Evolutionary conservation across 2,888 invertebrate genomes (phyloP), one percentile per base, ranked within the genome.

Genomic region (Phorcus lineatus): DNA sequence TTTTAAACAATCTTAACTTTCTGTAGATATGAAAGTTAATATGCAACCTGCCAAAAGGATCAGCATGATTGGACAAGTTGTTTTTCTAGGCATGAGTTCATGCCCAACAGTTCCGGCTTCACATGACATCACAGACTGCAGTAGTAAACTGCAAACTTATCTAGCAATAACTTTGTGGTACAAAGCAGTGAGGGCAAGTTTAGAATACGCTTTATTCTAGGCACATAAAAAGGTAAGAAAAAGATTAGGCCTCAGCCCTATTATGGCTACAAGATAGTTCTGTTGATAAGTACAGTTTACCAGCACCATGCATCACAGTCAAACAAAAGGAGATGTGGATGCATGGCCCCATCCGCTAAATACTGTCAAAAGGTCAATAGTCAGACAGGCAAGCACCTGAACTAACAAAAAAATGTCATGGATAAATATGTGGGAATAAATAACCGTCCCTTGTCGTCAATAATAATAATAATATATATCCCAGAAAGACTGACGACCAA

Each of bases 371-470:
- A 40, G 70, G 36, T 70, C 70, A 70, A 40, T 70, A 70, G 28
- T 70, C 36, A 19, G 70, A 36, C 31, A 70, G 70, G 70, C 36
- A 70, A 70, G 70, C 70, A 70, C 40, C 70, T 70, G 17, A 16
- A 36, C 19, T 40, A 24, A n/a, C n/a, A 67, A 70, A 70, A 67
- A 67, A 36, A 77, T 79, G 79, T 79, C 79, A 79, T 79, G 79
- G 79, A 79, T 79, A 79, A 79, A 79, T 79, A 78, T 52, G 22
- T 22, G 67, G 67, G 67, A 78, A 78, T 67, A 78, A 67, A 79
- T 74, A 74, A 57, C 54, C 57, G 40, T 55, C 79, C 78, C 66
- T 40, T 40, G 22, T 74, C 40, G 52, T 57, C 74, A 74, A n/a
- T n/a, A 24, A 24, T 22, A 19, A 78, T 53, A 55, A 31, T 28